phyloP scores from a whole-genome alignment of 2,113 vertebrate species.

The Rhipidura dahli region DNA sequence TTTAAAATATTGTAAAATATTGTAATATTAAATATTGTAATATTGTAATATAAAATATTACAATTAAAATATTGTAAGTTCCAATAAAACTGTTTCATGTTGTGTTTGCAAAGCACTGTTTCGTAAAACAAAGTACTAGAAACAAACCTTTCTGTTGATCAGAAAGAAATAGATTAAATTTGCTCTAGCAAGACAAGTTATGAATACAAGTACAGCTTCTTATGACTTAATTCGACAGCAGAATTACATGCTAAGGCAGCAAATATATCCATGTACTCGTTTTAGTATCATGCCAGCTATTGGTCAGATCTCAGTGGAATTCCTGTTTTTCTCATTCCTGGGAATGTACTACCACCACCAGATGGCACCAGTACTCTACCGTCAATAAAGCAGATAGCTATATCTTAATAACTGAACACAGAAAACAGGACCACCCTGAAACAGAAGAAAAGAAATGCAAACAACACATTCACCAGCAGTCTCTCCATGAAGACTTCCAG shows the following conservation, averaged over 20 bases:
- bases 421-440: not conserved
- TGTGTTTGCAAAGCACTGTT: not conserved
- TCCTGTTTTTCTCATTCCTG: not conserved
- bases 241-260: not conserved
- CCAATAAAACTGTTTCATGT: not conserved
- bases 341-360: not conserved
- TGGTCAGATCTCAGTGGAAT: not conserved
- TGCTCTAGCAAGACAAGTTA: not conserved
- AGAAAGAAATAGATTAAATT: not conserved
- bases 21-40: too few species aligned
- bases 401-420: accelerated
- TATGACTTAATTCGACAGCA: not conserved
- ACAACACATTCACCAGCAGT: not conserved
- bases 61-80: not conserved
- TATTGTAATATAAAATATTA: too few species aligned
- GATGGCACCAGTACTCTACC: not conserved
- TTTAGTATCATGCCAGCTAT: not conserved
- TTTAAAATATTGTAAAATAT: not conserved
- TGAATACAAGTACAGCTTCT: not conserved
- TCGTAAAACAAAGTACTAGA: not conserved
- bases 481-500: not conserved
- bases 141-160: not conserved
- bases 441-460: not conserved
- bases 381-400: accelerated
- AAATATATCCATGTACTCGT: not conserved